These are phyloP conservation scores for Crax fasciolata DNA, from an alignment of 2,797 vertebrate species.

Conservation along the genomic window DNA sequence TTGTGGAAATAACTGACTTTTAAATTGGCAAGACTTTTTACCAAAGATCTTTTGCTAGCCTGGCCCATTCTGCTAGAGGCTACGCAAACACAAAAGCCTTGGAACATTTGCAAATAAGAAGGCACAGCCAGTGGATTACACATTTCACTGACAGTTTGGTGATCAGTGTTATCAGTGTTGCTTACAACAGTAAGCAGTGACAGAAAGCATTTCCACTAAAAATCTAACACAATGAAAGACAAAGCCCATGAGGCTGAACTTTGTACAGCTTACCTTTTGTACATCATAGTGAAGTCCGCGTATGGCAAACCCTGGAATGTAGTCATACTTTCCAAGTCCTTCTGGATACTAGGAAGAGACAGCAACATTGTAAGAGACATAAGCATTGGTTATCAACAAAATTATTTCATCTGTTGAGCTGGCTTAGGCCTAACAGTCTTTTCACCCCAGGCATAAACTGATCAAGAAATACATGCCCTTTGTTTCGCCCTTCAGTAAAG, in stretches of 20 bases:
- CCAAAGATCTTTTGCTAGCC: background rate
- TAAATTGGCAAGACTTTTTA: conserved; percentile 19
- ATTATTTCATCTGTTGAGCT: background rate
- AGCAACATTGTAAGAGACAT: rapidly evolving
- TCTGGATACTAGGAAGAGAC: conserved; percentile 83
- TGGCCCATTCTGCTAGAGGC: background rate
- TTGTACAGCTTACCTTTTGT: conserved; percentile 82
- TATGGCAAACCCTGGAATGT: conserved; percentile 87
- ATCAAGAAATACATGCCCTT: background rate
- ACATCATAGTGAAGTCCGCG: conserved; percentile 88
- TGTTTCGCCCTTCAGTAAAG: background rate
- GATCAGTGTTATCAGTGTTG: background rate
- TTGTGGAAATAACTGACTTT: background rate
- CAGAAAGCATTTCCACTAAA: background rate
- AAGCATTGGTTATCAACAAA: background rate
- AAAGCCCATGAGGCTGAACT: conserved; percentile 3
- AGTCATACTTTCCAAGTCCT: conserved; percentile 85
- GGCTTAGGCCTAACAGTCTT: rapidly evolving
- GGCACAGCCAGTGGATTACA: background rate
- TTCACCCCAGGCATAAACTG: background rate
- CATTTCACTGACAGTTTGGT: background rate
- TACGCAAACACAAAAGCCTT: background rate
- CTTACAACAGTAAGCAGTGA: background rate
- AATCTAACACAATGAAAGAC: background rate
- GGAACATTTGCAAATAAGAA: background rate